These are phyloP conservation scores for Seladonia tumulorum DNA, from an alignment of 2,888 invertebrate species.

Conservation along the genomic window DNA sequence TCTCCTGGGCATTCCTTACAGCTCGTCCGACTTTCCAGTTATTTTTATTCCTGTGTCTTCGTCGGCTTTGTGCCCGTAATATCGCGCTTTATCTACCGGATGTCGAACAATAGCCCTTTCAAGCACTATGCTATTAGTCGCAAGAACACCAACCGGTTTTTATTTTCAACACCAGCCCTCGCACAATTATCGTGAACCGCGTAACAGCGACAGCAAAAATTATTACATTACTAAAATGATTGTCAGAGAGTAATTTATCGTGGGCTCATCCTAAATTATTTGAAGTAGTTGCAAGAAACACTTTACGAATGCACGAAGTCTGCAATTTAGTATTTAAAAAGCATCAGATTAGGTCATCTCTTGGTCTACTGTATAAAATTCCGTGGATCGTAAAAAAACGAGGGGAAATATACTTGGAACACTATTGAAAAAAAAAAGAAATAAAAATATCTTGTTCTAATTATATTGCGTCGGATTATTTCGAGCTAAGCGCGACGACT, in stretches of 20 bases:
- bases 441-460: too few species aligned
- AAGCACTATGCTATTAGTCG: background rate
- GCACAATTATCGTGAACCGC: background rate
- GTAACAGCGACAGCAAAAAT: background rate
- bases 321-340: too few species aligned
- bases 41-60: background rate
- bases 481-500: too few species aligned
- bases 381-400: too few species aligned
- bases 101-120: background rate
- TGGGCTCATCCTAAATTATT: background rate
- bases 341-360: too few species aligned
- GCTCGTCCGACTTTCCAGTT: constrained; percentile 4
- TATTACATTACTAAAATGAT: too few species aligned
- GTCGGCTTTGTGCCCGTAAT: background rate
- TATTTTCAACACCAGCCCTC: background rate
- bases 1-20: background rate
- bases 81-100: background rate
- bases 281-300: background rate
- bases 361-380: too few species aligned
- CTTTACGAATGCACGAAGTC: too few species aligned
- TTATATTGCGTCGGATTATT: too few species aligned
- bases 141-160: background rate
- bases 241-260: background rate
- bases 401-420: too few species aligned
- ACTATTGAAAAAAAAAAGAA: too few species aligned